These are phyloP conservation scores for Theonella swinhoei DNA, from an alignment of 37 sponge, comb jelly and placozoan genomes.

Conservation along the genomic window DNA sequence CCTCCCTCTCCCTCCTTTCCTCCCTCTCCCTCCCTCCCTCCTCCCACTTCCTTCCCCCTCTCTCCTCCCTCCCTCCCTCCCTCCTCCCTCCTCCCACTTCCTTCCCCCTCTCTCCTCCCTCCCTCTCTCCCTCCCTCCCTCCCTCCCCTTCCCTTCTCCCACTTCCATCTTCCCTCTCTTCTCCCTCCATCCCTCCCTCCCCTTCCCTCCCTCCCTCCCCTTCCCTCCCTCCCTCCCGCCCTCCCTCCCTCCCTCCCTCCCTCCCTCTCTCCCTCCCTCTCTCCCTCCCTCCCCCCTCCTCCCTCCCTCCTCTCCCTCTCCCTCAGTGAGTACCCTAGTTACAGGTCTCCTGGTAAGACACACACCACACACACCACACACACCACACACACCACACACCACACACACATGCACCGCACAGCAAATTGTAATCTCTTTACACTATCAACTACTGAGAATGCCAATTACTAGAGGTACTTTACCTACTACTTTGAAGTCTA, in stretches of 20 bases:
- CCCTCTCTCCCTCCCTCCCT: not conserved
- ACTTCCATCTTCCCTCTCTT: too few relatives aligned
- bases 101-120: not conserved
- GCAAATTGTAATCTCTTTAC: too few relatives aligned
- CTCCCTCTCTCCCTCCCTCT: not conserved
- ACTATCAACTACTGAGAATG: too few relatives aligned
- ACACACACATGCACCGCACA: too few relatives aligned
- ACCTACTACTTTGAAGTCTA: too few relatives aligned
- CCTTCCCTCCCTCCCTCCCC: not conserved
- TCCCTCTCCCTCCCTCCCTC: not conserved
- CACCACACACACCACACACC: too few relatives aligned
- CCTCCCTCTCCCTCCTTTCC: not conserved
- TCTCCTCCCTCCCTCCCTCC: not conserved
- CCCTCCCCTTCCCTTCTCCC: constrained; percentile 7
- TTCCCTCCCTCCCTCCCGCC: too few relatives aligned
- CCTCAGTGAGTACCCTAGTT: not conserved
- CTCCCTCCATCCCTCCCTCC: too few relatives aligned
- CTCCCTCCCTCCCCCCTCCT: not conserved
- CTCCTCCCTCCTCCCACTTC: not conserved
- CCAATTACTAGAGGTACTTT: too few relatives aligned
- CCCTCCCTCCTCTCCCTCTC: not conserved
- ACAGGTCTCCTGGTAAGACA: not conserved
- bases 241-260: too few relatives aligned
- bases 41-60: not conserved
- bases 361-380: too few relatives aligned